Evolutionary conservation across 2,888 invertebrate species (phyloP), one percentile per base, ranked within the genome.

Genomic region (Omphaloscelis lunosa): DNA sequence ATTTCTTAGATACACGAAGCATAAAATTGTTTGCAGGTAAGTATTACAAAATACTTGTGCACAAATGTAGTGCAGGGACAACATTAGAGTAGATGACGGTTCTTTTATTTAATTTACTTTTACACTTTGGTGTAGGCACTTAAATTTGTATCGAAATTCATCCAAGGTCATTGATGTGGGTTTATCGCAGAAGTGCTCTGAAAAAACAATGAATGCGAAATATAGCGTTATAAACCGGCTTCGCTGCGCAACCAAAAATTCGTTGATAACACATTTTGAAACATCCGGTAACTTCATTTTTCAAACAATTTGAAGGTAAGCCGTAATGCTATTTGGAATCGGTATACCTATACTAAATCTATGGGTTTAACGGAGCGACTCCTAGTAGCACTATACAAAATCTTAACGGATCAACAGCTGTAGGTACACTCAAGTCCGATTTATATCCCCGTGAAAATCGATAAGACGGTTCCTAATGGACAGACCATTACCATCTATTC

Each of bases 1-100:
- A 81, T 86, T 88, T 86, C 68, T 66, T 72, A 63, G 73, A 78
- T 73, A 76, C 65, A 72, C 78, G 77, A 76, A 79, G 75, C 72
- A 77, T 69, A 58, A 80, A 75, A 80, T 87, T 75, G 83, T 83
- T 82, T 67, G 27, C 53, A 34, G 34, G 66, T 62, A 29, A n/a
- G 62, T 58, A 74, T 75, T 74, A 59, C 65, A 27, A 17, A 58
- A 58, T 27, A 58, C 27, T 27, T 58, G 2, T 58, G 15, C 17
- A 27, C 7, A 27, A 27, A 15, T 58, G 27, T 58, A 58, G 58
- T 45, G 45, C 15, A 15, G 15, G 27, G 7, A 58, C 34, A 56
- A 41, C 23, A 23, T 34, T 23, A 20, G 23, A 39, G 39, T n/a
- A 56, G 15, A 11, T 58, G 8, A 39, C n/a, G 27, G 23, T 59